Conservation (phyloP, 2,888 invertebrate genomes). For the Caenorhabditis plicata region DNA sequence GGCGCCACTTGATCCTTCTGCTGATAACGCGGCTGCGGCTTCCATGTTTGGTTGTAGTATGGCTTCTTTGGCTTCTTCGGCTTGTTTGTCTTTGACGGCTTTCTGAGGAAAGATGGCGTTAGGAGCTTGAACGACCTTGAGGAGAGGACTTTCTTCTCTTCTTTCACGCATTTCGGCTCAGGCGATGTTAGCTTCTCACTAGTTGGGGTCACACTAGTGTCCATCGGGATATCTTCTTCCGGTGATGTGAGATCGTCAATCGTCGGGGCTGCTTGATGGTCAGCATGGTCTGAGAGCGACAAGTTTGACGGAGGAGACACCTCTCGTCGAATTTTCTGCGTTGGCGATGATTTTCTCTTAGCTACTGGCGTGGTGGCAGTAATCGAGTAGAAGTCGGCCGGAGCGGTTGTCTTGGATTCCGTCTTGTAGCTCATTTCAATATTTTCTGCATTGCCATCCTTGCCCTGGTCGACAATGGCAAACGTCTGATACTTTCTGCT, state of each 20-base stretch:
- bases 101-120: slow-evolving; percentile 36
- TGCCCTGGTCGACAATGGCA: slow-evolving; percentile 18
- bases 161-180: slow-evolving; percentile 3
- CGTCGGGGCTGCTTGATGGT: slow-evolving; percentile 20
- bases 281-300: slow-evolving; percentile 26
- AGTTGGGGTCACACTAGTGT: slow-evolving; percentile 40
- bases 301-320: slow-evolving; percentile 7
- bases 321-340: background rate
- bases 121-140: slow-evolving; percentile 38
- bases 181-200: slow-evolving; percentile 27
- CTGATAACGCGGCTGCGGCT: too few relatives aligned
- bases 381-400: slow-evolving; percentile 26
- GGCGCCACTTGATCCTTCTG: too few relatives aligned
- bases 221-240: slow-evolving; percentile 55
- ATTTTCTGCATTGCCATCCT: slow-evolving; percentile 7
- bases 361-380: slow-evolving; percentile 31
- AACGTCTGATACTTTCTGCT: slow-evolving; percentile 38
- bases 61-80: too few relatives aligned
- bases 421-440: slow-evolving; percentile 14
- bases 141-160: slow-evolving; percentile 8
- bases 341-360: background rate
- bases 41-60: too few relatives aligned
- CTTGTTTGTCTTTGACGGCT: too few relatives aligned
- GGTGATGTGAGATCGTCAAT: slow-evolving; percentile 41
- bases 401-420: background rate